Evolutionary conservation across 2,888 invertebrate genomes (phyloP), one percentile per base, ranked within the genome.

Genomic region (Lithophane ornitopus): DNA sequence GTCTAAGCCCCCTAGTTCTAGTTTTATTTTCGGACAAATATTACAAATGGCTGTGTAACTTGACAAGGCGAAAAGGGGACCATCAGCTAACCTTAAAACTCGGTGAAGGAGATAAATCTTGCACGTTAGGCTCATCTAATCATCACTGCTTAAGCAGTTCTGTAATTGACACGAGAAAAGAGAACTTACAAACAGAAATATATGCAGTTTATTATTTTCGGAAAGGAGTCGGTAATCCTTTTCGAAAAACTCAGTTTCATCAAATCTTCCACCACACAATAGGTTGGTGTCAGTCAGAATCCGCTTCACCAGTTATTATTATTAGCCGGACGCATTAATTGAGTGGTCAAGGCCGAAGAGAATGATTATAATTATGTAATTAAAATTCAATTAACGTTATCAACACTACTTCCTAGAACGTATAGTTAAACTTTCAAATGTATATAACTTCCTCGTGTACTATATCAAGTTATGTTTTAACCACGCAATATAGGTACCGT

Each of bases 361-460:
- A 77, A 82, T 56, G 54, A 80, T 67, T 66, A 41, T 58, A 19
- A 39, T 44, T 73, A 39, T 4, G 39, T 39, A 62, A 84, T 77
- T 84, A 69, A 73, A 59, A 76, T 76, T 80, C 74, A 76, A 80
- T 78, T 59, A 85, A 66, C 67, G 72, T 63, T 86, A 76, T 65
- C 61, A 76, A 62, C 61, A 49, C 46, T 0, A 70, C 76, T 83
- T 84, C 82, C 82, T 76, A 44, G 67, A 81, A 34, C 62, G 65
- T 22, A 2, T 26, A 26, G 12, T 52, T 41, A 41, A 65, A 75
- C 63, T 80, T 83, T 80, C 80, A 76, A 82, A 75, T 49, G 59
- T 46, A 0, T 58, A 19, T 39, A 52, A 70, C 74, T 82, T 82
- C 81, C 78, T 49, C 11, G 26, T 78, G 44, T 34, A 1, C 34